Evolutionary conservation across 1,140 invertebrate species (phyloP).

Genomic region (Neodiprion fabricii): DNA sequence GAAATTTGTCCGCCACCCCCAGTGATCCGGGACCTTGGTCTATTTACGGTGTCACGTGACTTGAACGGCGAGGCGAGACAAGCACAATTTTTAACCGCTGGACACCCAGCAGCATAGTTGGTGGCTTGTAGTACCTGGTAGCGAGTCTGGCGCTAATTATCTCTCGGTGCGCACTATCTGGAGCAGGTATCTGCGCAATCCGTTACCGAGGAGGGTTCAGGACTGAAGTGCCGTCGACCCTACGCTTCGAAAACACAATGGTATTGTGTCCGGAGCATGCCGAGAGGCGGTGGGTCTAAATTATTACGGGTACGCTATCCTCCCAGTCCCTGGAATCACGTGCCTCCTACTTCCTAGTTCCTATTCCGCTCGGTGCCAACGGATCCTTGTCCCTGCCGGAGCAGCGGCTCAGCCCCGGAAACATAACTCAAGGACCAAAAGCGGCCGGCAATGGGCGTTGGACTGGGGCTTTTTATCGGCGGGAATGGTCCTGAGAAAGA

Average conservation of each 20-base stretch:
- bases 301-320: background rate
- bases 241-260: background rate
- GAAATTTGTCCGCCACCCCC: too few species aligned
- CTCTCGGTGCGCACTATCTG: background rate
- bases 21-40: too few species aligned
- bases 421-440: too few species aligned
- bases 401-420: too few species aligned
- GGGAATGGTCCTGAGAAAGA: background rate
- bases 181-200: background rate
- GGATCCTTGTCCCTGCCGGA: background rate
- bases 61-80: background rate
- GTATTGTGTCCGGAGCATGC: conserved; percentile 6
- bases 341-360: background rate
- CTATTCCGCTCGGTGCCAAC: too few species aligned
- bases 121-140: background rate
- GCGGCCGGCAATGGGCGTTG: too few species aligned
- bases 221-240: background rate
- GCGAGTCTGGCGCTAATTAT: background rate
- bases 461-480: background rate
- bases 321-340: background rate
- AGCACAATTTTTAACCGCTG: background rate
- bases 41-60: too few species aligned
- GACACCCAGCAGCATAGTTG: background rate
- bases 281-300: background rate
- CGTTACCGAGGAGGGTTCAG: background rate